These are phyloP conservation scores for Araneus ventricosus DNA, from an alignment of 1,140 invertebrate species.

Conservation along the genomic window DNA sequence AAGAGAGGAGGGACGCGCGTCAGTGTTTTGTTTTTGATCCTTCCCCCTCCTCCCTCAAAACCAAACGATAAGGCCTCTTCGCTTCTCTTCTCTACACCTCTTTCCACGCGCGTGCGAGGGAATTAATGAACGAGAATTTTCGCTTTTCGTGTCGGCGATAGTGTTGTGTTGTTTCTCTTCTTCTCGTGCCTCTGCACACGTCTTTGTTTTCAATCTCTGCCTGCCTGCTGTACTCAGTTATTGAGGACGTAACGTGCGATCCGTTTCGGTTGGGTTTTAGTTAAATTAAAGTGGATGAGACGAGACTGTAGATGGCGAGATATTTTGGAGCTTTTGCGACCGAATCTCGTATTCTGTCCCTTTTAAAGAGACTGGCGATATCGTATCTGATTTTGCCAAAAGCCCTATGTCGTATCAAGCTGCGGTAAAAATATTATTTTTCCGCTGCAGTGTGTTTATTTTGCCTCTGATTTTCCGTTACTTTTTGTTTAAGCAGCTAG, in stretches of 20 bases:
- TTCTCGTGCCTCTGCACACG: background rate
- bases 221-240: background rate
- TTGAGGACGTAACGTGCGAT: background rate
- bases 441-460: no score
- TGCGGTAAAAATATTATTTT: no score
- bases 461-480: no score
- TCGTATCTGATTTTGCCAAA: no score
- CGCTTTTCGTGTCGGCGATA: conserved; percentile 35
- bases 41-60: background rate
- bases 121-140: conserved; percentile 67
- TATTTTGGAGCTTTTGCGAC: background rate
- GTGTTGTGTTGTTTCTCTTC: conserved; percentile 39
- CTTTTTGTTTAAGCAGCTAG: no score
- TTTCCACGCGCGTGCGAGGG: conserved; percentile 39
- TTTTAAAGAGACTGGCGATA: no score
- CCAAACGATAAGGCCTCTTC: conserved; percentile 51
- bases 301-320: background rate
- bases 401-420: no score
- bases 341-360: background rate
- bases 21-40: conserved; percentile 56
- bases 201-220: conserved; percentile 11
- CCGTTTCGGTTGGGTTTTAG: background rate
- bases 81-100: background rate
- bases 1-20: conserved; percentile 27
- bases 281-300: background rate